phyloP scores from a whole-genome alignment of 2,797 vertebrate species.

The Pangasius krempfi region DNA sequence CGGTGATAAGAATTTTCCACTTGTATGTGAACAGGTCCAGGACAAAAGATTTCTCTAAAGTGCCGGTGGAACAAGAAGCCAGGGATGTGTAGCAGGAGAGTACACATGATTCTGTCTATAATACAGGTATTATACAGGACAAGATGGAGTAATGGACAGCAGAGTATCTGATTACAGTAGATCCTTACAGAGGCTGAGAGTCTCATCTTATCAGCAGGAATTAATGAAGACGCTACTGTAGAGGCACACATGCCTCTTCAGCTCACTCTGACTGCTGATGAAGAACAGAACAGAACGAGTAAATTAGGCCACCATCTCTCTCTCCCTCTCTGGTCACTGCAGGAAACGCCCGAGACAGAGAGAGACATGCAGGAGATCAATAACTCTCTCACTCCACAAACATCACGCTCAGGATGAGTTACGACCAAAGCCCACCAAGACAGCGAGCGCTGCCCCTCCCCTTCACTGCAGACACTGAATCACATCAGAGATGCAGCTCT shows the following conservation, averaged over 20 bases:
- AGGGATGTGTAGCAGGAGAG: not conserved
- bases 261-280: constrained; percentile 33
- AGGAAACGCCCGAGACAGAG: constrained; percentile 24
- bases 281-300: constrained; percentile 19
- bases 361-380: constrained; percentile 17
- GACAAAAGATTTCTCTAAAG: not conserved
- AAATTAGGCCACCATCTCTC: constrained; percentile 54
- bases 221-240: constrained; percentile 40
- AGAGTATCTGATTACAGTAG: constrained; percentile 21
- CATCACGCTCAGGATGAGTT: constrained; percentile 28
- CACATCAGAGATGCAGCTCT: not conserved
- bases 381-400: constrained; percentile 16
- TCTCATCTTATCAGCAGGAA: constrained; percentile 23
- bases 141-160: constrained; percentile 1
- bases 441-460: not conserved
- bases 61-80: not conserved
- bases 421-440: constrained; percentile 39
- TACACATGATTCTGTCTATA: not conserved
- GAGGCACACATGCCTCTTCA: constrained; percentile 30
- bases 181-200: constrained; percentile 16
- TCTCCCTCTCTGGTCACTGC: constrained; percentile 26
- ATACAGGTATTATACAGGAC: constrained; percentile 8
- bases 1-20: not conserved
- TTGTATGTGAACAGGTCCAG: not conserved
- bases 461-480: constrained; percentile 27